Base-by-base conservation (phyloP, 2,113 vertebrate genomes). In the Setophaga petechia region DNA sequence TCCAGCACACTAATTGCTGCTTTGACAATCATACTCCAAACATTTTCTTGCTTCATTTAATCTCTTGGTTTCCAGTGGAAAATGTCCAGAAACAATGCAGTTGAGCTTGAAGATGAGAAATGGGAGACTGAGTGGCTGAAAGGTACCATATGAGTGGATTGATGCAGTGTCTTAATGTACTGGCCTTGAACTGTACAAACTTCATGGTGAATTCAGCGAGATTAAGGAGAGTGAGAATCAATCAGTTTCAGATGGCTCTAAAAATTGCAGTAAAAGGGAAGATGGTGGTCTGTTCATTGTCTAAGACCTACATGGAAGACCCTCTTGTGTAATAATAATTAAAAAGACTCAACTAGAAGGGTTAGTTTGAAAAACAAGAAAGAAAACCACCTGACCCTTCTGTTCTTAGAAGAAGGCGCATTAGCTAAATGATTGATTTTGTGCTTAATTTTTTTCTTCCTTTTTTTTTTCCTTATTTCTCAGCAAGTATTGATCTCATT, bases 361-460 rank as follows among this genome's bases (percentile, higher is more conserved):
- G 47, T 93, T 94, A 92, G 65, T 66, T 94, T 81, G 63, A 94
- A 93, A 95, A 93, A 84, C 51, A 87, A 47, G 22, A 24, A 90
- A 92, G 43, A 52, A 86, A 85, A 94, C 33, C 33, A 35, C 28
- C 49, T 86, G 78, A 88, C 57, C 63, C 93, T 95, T 91, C 95
- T 80, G 35, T 94, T 97, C 52, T 52, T 54, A 94, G 52, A 84
- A 95, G 62, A 93, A 96, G 88, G 12, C 12, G 78, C 69, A 75
- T 97, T 97, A 94, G 73, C 66, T 95, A 92, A 92, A 94, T 91
- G 73, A 96, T 63, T 89, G 69, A 93, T 96, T 95, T 95, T 87
- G 31, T 79, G 24, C 24, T 94, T 89, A 74, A 81, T 10, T 63
- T 94, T 90, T 95, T 93, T 39, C 2, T n/a, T 65, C 4, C 8